These are phyloP conservation scores for Dinoponera quadriceps DNA, from an alignment of 1,140 invertebrate genomes.

Conservation along the genomic window DNA sequence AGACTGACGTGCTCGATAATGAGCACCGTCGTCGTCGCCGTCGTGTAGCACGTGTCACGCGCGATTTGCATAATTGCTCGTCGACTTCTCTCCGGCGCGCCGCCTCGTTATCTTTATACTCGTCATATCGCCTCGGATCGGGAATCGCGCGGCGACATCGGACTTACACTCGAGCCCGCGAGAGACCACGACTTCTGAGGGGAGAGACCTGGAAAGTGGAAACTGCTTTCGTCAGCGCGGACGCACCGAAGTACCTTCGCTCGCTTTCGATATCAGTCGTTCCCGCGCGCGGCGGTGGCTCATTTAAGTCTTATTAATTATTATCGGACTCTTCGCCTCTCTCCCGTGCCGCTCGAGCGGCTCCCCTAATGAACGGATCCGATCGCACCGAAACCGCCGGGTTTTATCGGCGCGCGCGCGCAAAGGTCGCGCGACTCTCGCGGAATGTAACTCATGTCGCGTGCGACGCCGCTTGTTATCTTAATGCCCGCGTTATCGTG, in stretches of 20 bases:
- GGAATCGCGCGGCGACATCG: neutral
- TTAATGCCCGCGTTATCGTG: constrained; percentile 31
- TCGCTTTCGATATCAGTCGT: neutral
- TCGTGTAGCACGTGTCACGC: constrained; percentile 50
- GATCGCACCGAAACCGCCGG: neutral
- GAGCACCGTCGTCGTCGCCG: constrained; percentile 23
- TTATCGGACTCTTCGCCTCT: constrained; percentile 7
- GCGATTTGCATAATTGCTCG: constrained; percentile 59
- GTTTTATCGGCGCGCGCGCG: constrained; percentile 12
- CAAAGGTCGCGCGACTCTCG: constrained; percentile 16
- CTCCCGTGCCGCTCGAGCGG: neutral
- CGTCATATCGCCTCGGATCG: constrained; percentile 34
- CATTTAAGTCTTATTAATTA: constrained; percentile 48
- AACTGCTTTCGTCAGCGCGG: too few relatives aligned
- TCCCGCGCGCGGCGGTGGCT: neutral
- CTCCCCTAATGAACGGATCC: constrained; percentile 30
- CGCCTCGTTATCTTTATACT: constrained; percentile 53
- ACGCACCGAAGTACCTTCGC: neutral
- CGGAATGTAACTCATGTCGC: neutral
- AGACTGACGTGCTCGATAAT: constrained; percentile 40
- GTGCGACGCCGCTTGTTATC: constrained; percentile 12
- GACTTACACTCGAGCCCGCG: neutral
- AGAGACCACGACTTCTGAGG: neutral
- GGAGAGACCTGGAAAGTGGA: constrained; percentile 3
- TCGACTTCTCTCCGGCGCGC: constrained; percentile 23